Evolutionary conservation across 2,888 invertebrate species (phyloP).

Genomic region (Girardia tigrina): DNA sequence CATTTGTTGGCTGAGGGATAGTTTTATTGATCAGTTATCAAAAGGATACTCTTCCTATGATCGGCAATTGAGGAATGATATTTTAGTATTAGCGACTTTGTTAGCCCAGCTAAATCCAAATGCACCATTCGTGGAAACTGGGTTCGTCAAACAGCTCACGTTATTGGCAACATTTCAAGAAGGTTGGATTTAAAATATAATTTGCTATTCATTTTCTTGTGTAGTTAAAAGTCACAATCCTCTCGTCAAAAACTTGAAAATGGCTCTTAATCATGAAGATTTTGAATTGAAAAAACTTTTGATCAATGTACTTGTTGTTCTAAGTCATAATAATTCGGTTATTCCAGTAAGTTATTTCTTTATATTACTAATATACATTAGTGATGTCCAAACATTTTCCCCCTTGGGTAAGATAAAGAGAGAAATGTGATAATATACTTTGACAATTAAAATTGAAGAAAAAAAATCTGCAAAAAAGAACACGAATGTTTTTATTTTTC

Average conservation of each 20-base stretch:
- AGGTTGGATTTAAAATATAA: slow-evolving; percentile 40
- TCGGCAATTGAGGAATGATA: slow-evolving; percentile 49
- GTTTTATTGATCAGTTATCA: slow-evolving; percentile 47
- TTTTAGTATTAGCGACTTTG: slow-evolving; percentile 45
- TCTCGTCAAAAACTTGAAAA: slow-evolving; percentile 46
- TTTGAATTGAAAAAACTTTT: slow-evolving; percentile 50
- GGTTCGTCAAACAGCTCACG: slow-evolving; percentile 48
- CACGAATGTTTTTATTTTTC: no score
- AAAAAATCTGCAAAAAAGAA: no score
- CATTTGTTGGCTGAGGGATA: slow-evolving; percentile 46
- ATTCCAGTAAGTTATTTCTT: slow-evolving; percentile 42
- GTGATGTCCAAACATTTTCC: no score
- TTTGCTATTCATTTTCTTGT: slow-evolving; percentile 34
- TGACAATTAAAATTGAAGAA: no score
- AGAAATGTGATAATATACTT: no score
- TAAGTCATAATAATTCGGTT: slow-evolving; percentile 43
- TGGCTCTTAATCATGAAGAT: slow-evolving; percentile 47
- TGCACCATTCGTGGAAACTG: slow-evolving; percentile 49
- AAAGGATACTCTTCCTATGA: slow-evolving; percentile 49
- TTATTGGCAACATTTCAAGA: slow-evolving; percentile 50
- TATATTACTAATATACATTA: no score
- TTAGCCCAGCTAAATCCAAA: slow-evolving; percentile 42
- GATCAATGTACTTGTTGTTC: slow-evolving; percentile 45
- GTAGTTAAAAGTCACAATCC: slow-evolving; percentile 49
- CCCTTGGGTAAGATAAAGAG: no score